phyloP scores from a whole-genome alignment of 2,888 invertebrate genomes.

The Mantis religiosa region DNA sequence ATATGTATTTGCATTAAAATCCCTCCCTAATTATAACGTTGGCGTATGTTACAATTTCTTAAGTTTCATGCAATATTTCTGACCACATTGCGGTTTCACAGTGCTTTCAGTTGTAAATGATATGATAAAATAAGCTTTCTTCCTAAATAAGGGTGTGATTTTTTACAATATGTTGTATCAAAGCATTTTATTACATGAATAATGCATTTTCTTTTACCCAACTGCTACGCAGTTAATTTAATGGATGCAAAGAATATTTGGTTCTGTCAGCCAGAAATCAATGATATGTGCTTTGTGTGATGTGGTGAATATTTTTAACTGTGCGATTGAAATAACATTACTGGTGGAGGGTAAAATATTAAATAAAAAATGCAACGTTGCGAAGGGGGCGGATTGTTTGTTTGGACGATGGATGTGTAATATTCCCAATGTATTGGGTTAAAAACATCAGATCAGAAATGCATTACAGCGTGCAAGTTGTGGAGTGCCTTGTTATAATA shows the following conservation, averaged over 20 bases:
- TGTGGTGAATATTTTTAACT: not conserved
- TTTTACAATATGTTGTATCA: no score
- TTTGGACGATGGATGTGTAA: not conserved
- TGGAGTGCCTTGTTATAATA: not conserved
- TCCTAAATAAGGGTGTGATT: no score
- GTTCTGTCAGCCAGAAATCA: not conserved
- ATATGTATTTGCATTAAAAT: not conserved
- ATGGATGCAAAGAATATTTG: not conserved
- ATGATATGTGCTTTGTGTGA: not conserved
- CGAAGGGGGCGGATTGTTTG: not conserved
- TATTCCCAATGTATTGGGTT: not conserved
- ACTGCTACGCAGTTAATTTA: not conserved
- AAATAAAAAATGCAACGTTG: not conserved
- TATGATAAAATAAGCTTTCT: no score
- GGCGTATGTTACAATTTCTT: no score
- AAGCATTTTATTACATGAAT: no score
- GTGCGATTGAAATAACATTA: not conserved
- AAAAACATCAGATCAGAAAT: not conserved
- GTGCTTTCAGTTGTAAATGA: no score
- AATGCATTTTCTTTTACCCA: not conserved
- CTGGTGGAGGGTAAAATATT: not conserved
- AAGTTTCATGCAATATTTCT: no score
- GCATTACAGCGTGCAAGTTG: not conserved
- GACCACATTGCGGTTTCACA: no score
- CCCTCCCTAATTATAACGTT: not conserved